Conservation (phyloP, 53 echinoderm and acorn worm genomes). For the Henricia sp. region DNA sequence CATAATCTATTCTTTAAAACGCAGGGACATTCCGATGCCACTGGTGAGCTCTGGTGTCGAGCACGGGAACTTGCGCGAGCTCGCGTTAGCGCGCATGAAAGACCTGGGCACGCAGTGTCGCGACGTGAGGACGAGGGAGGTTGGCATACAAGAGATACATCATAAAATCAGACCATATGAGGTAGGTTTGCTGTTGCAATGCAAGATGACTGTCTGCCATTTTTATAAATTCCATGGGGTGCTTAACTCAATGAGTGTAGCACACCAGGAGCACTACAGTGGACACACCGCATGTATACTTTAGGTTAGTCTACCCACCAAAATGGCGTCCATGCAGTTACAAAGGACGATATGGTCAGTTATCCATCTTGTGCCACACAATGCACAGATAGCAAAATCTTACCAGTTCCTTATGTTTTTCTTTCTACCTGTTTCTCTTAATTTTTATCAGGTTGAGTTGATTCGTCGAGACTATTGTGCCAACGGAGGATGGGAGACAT, state of each 20-base stretch:
- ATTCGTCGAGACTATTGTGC: constrained; percentile 94
- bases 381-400: too few relatives aligned
- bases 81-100: constrained; percentile 89
- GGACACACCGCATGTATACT: too few relatives aligned
- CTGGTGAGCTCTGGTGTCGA: constrained; percentile 97
- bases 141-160: constrained; percentile 99
- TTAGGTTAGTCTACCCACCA: too few relatives aligned
- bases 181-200: constrained; percentile 39
- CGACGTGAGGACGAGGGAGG: constrained; percentile 96
- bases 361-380: not conserved
- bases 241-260: too few relatives aligned
- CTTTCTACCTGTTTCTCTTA: not conserved
- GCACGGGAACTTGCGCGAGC: constrained; percentile 95
- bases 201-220: too few relatives aligned
- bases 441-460: constrained; percentile 84
- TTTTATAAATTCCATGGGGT: too few relatives aligned
- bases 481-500: constrained; percentile 96
- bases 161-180: constrained; percentile 98
- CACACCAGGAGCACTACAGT: too few relatives aligned
- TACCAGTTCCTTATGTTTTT: not conserved
- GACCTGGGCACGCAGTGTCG: constrained; percentile 93
- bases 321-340: too few relatives aligned
- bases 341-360: too few relatives aligned
- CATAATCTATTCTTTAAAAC: not conserved
- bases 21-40: constrained; percentile 97